Conservation (phyloP, 2,797 vertebrate genomes). For the Leptatherina wallacei region DNA sequence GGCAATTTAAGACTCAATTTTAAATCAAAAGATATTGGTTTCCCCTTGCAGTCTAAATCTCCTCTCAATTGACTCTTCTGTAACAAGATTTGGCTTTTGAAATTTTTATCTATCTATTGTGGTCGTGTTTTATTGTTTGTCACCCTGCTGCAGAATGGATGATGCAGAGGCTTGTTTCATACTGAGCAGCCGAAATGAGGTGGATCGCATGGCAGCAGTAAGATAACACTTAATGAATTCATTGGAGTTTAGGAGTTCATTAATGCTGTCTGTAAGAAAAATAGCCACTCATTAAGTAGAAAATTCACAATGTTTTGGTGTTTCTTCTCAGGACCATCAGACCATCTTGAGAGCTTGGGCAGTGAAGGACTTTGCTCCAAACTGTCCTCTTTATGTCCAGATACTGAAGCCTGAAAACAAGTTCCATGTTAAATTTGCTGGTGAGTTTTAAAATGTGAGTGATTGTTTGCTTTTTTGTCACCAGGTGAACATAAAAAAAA, state of each 20-base stretch:
- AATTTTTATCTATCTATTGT: conserved; percentile 7
- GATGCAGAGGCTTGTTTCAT: conserved; percentile 95
- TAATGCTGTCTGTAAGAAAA: conserved; percentile 20
- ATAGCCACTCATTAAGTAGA: background rate
- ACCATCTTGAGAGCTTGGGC: conserved; percentile 96
- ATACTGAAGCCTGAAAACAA: conserved; percentile 96
- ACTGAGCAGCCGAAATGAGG: conserved; percentile 92
- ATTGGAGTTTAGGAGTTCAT: conserved; percentile 6
- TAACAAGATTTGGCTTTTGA: background rate
- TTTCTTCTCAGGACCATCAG: conserved; percentile 89
- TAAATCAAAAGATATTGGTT: conserved; percentile 9
- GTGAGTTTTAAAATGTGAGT: conserved; percentile 75
- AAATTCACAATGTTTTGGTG: conserved; percentile 12
- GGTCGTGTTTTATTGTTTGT: conserved; percentile 15
- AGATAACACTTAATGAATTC: conserved; percentile 51
- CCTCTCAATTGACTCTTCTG: background rate
- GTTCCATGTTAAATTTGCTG: conserved; percentile 96
- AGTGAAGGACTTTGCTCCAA: conserved; percentile 94
- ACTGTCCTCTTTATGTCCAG: conserved; percentile 93
- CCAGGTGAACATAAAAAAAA: background rate
- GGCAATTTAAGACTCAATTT: conserved; percentile 5
- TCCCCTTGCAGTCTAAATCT: conserved; percentile 4
- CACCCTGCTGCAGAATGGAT: conserved; percentile 88
- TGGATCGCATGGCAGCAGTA: conserved; percentile 93
- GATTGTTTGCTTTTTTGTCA: background rate